These are phyloP conservation scores for Sebastes umbrosus DNA, from an alignment of 2,797 vertebrate species.

Conservation along the genomic window DNA sequence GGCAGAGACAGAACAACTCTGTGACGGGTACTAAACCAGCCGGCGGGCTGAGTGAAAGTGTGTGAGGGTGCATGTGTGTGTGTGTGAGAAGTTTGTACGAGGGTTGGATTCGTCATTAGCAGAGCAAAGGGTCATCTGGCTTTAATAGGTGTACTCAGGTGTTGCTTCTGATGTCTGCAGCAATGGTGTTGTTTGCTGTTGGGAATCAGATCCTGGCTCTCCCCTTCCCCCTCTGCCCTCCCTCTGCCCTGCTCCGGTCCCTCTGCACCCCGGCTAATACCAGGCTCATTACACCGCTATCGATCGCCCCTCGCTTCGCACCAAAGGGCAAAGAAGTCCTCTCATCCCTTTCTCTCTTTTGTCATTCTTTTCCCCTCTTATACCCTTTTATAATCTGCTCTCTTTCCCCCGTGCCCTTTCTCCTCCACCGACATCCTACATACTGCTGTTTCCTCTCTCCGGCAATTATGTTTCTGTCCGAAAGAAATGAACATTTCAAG, in stretches of 20 bases:
- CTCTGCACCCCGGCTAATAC: constrained; percentile 77
- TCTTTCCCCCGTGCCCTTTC: constrained; percentile 45
- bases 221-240: constrained; percentile 54
- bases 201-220: constrained; percentile 71
- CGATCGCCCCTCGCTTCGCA: constrained; percentile 71
- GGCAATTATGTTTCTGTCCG: constrained; percentile 33
- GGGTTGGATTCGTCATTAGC: constrained; percentile 63
- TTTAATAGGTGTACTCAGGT: constrained; percentile 79
- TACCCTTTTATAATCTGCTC: constrained; percentile 62
- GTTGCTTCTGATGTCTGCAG: constrained; percentile 70
- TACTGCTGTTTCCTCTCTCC: constrained; percentile 5
- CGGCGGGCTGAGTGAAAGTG: constrained; percentile 21
- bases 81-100: constrained; percentile 27
- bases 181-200: constrained; percentile 76
- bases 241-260: constrained; percentile 64
- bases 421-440: constrained; percentile 2
- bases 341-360: constrained; percentile 59
- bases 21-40: constrained; percentile 14
- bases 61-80: background rate
- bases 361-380: constrained; percentile 62
- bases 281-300: constrained; percentile 78
- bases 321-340: constrained; percentile 73
- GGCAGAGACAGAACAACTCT: constrained; percentile 51
- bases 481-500: constrained; percentile 30
- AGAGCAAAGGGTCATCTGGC: constrained; percentile 67